A percentile compares a stretch with the other conserved stretches of the same genome.
phyloP scores from a whole-genome alignment of 1,140 invertebrate genomes.

The Stegodyphus mimosarum region DNA sequence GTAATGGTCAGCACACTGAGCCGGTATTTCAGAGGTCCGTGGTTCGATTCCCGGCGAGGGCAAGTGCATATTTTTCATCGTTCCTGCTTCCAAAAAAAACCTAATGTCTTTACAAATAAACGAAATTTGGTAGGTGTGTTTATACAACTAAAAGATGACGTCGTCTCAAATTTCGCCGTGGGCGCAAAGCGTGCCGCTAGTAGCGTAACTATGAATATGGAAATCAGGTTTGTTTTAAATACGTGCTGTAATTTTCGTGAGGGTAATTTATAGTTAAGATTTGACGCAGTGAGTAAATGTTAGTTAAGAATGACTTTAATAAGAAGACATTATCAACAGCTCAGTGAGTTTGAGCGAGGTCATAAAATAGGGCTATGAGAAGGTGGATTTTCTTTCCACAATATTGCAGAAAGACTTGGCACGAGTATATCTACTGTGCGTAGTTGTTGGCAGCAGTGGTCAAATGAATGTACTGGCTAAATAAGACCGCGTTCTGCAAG shows the following conservation, averaged over 20 bases:
- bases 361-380: too few species aligned
- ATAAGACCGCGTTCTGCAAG: background rate
- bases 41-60: too few species aligned
- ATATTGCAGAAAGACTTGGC: too few species aligned
- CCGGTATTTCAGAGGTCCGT: too few species aligned
- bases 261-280: background rate
- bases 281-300: background rate
- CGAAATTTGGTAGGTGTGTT: background rate
- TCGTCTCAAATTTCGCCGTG: background rate
- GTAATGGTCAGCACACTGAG: too few species aligned
- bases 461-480: background rate
- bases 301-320: background rate
- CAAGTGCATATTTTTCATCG: too few species aligned
- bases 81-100: too few species aligned
- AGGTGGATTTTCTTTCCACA: too few species aligned
- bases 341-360: too few species aligned
- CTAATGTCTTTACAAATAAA: too few species aligned
- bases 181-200: background rate
- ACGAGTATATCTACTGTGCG: too few species aligned
- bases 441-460: too few species aligned
- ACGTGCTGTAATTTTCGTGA: background rate
- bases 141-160: background rate
- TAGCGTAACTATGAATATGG: background rate
- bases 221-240: background rate
- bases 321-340: background rate